These are phyloP conservation scores for Leucoraja erinaceus DNA, from an alignment of 2,113 vertebrate species.

Conservation along the genomic window DNA sequence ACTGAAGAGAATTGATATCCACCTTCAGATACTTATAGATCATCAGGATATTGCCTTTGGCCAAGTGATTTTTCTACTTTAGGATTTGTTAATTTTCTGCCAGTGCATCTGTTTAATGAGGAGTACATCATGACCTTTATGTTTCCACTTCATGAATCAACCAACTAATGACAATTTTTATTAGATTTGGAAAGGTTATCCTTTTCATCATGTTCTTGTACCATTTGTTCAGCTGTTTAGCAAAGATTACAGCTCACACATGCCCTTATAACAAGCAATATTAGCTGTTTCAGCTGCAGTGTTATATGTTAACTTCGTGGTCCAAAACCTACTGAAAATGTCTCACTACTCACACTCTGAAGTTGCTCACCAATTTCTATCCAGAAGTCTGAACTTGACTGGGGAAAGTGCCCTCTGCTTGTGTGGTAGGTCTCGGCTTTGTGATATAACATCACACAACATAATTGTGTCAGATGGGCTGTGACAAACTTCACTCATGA, in stretches of 20 bases:
- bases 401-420: too few species aligned
- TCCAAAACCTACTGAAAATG: neutral
- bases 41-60: neutral
- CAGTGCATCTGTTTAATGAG: slow-evolving; percentile 8
- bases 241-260: neutral
- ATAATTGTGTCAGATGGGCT: too few species aligned
- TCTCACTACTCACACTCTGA: too few species aligned
- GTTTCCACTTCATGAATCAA: neutral
- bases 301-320: neutral
- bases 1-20: neutral
- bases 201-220: slow-evolving; percentile 21
- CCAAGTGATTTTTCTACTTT: neutral
- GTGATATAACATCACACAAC: too few species aligned
- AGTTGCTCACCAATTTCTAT: too few species aligned
- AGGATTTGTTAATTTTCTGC: neutral
- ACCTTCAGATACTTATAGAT: neutral
- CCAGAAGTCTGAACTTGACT: too few species aligned
- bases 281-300: neutral
- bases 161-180: slow-evolving; percentile 6
- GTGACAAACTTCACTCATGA: too few species aligned
- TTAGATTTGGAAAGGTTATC: slow-evolving; percentile 12
- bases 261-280: neutral
- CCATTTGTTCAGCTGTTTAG: neutral
- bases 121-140: neutral
- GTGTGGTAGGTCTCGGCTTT: too few species aligned